These are phyloP conservation scores for Pogonocichla stellata DNA, from an alignment of 2,113 vertebrate species.

Conservation along the genomic window DNA sequence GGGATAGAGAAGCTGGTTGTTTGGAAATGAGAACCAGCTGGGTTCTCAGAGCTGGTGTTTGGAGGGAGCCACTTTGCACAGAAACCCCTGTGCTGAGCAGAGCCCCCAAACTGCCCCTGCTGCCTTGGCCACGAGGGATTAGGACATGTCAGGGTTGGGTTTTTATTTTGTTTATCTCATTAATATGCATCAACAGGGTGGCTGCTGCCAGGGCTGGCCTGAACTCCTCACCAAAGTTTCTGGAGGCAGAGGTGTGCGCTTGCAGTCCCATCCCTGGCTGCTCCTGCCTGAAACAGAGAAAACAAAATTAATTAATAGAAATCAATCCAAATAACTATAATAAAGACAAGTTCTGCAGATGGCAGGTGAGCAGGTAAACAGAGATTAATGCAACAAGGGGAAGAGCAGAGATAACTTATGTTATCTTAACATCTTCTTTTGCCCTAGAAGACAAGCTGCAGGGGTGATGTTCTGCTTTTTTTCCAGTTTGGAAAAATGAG, in stretches of 20 bases:
- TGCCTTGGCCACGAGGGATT: slow-evolving; percentile 64
- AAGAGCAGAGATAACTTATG: slow-evolving; percentile 2
- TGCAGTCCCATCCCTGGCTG: background rate
- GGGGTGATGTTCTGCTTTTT: slow-evolving; percentile 12
- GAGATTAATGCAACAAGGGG: slow-evolving; percentile 11
- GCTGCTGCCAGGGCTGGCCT: slow-evolving; percentile 3
- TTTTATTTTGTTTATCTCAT: slow-evolving; percentile 38
- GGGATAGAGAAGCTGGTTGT: slow-evolving; percentile 81
- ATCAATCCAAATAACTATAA: background rate
- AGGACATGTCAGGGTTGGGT: background rate
- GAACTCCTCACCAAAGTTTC: slow-evolving; percentile 27
- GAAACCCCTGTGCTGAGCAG: slow-evolving; percentile 58
- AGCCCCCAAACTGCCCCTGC: slow-evolving; percentile 61
- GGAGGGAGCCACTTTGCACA: slow-evolving; percentile 69
- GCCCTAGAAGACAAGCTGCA: background rate
- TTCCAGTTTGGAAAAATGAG: slow-evolving; percentile 47
- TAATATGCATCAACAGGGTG: slow-evolving; percentile 44
- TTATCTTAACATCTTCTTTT: slow-evolving; percentile 9
- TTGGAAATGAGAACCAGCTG: slow-evolving; percentile 87
- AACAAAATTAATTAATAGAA: slow-evolving; percentile 5
- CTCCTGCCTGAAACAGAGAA: background rate
- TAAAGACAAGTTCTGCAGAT: background rate
- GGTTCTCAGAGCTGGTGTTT: slow-evolving; percentile 73
- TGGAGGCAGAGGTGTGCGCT: background rate
- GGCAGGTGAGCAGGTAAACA: slow-evolving; percentile 27